Evolutionary conservation across 1,140 invertebrate genomes (phyloP), one percentile per base, ranked within the genome.

Genomic region (Cydia strobilella): DNA sequence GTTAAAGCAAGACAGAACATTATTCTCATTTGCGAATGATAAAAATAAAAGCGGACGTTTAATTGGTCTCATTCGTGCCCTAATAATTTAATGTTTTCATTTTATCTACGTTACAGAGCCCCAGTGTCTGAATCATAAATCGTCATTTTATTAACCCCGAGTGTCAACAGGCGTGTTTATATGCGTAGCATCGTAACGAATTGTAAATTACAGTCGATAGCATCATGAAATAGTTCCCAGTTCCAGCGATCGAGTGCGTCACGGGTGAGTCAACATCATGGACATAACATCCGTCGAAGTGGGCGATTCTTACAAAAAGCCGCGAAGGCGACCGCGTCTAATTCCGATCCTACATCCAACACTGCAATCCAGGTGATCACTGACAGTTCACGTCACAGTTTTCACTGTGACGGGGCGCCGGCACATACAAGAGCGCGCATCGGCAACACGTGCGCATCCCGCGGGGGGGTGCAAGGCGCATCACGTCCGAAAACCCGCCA

Each of bases 331-430:
- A 69, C 66, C 66, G 74, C 82, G 75, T 79, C 86, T 82, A 78
- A 82, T 31, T 75, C 80, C 79, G 82, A 87, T 87, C 84, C 83
- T 85, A 84, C 78, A 77, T 92, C 89, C 89, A 90, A 89, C 90
- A 92, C 90, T 92, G 90, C 90, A 92, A 92, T 92, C 90, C 90
- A 92, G 90, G 83, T 89, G 83, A 81, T 85, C 84, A 83, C 83
- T 79, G 77, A 75, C 73, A 76, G 79, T 80, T 74, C 75, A 76
- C 77, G 82, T 77, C 80, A 85, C 83, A 84, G 87, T 87, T 89
- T 89, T 89, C 85, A 88, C 87, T 86, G 85, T 79, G 82, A 79
- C 82, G 82, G 76, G 77, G 79, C 74, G 76, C 59, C 39, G 59
- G 72, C 81, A 77, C 75, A 79, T 74, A 63, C 65, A 75, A 54